These are phyloP conservation scores for Drosophila kokeensis DNA, from an alignment of 2,888 invertebrate genomes.

Conservation along the genomic window DNA sequence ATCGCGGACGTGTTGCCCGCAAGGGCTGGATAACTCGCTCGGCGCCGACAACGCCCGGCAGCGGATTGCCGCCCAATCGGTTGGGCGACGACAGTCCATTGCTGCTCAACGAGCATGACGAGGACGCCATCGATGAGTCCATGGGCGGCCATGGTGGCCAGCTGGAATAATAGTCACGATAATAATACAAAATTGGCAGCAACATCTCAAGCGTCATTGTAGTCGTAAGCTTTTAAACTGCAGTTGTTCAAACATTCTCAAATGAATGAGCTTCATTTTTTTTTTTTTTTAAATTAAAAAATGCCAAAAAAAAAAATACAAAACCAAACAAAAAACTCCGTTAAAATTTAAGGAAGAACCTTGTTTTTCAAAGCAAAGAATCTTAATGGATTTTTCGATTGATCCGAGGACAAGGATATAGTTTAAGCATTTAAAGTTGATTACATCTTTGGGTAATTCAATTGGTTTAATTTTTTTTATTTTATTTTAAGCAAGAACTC, in stretches of 20 bases:
- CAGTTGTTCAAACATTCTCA: conserved; percentile 4
- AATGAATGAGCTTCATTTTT: not conserved
- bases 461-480: not conserved
- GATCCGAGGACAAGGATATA: not conserved
- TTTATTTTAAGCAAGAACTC: not conserved
- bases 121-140: conserved; percentile 84
- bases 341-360: not conserved
- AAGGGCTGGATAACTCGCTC: conserved; percentile 90
- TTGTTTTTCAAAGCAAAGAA: not conserved
- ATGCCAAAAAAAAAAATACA: not conserved
- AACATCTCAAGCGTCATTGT: conserved; percentile 5
- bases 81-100: conserved; percentile 89
- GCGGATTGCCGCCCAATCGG: conserved; percentile 87
- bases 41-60: conserved; percentile 92
- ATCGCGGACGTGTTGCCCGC: conserved; percentile 84
- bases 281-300: conserved; percentile 1
- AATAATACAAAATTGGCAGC: not conserved
- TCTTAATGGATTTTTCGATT: not conserved
- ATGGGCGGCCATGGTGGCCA: conserved; percentile 58
- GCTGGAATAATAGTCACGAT: conserved; percentile 39
- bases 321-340: not conserved
- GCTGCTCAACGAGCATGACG: conserved; percentile 87
- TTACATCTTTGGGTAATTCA: not conserved
- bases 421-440: not conserved
- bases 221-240: conserved; percentile 41